A percentile compares a stretch with the other conserved stretches of the same genome.
Evolutionary conservation across 2,888 invertebrate species (phyloP).

Genomic region (Lithophane ornitopus): DNA sequence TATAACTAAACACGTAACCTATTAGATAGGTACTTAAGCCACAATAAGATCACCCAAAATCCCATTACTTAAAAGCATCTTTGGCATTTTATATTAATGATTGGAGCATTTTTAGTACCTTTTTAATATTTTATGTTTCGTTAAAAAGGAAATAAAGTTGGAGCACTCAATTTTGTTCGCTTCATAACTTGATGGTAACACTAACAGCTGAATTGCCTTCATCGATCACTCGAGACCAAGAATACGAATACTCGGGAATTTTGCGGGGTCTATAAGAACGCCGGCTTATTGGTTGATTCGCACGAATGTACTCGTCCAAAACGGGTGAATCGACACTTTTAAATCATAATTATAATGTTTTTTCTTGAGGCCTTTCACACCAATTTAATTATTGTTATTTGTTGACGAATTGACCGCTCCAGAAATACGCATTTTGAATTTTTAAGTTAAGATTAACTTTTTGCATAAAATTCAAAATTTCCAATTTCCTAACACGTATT

Average conservation of each 20-base stretch:
- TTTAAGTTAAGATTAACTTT: no score
- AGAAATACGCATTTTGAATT: no score
- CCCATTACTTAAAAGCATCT: constrained; percentile 16
- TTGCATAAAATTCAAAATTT: no score
- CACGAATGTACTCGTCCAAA: no score
- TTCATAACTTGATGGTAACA: constrained; percentile 55
- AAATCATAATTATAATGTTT: no score
- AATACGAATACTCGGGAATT: constrained; percentile 61
- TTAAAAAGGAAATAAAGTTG: constrained; percentile 47
- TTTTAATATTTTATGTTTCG: constrained; percentile 20
- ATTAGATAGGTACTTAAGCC: not conserved
- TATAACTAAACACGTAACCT: not conserved
- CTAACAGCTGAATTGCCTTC: constrained; percentile 65
- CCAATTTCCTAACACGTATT: no score
- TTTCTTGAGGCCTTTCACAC: no score
- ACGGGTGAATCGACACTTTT: no score
- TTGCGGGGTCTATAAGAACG: constrained; percentile 68
- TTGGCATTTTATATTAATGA: constrained; percentile 12
- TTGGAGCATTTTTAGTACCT: constrained; percentile 4
- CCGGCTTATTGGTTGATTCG: constrained; percentile 40
- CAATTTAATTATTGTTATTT: no score
- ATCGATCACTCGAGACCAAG: constrained; percentile 67
- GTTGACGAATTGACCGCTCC: no score
- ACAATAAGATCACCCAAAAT: not conserved
- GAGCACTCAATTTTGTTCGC: constrained; percentile 48